Base-by-base conservation (phyloP, 35 echinoderm and acorn worm genomes). In the Apostichopus japonicus region DNA sequence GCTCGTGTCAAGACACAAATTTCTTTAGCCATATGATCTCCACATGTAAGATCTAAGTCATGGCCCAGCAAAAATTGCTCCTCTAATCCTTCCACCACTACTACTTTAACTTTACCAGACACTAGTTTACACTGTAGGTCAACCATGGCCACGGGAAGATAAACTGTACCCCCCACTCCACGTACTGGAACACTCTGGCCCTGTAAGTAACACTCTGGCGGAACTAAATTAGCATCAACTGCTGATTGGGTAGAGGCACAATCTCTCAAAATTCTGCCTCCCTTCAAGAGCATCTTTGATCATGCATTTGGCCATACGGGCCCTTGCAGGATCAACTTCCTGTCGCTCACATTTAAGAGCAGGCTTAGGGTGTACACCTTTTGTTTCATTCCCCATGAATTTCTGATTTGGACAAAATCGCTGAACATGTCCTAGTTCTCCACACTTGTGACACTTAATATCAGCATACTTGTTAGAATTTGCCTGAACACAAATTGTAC, bases 21-120 rank as follows among this genome's bases (percentile, higher is more conserved):
- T 8, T 90, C 88, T 76, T 90, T 77, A 0, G 88, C 51, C 70
- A 90, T 77, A 11, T 54, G 6, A 23, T 90, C 70, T 1, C 88
- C 70, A 76, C 71, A 17, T 15, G 22, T 90, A 11, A 77, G 5
- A 90, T 77, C 88, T 23, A 90, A 90, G 17, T 90, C 88, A 90
- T 90, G 88, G 9, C 88, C 71, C 77, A 90, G 11, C 67, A 90
- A 90, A 56, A 54, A 53, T 55, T 90, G 24, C 19, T 51, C 6
- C 14, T 54, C 65, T 51, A 90, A 76, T 14, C 88, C 88, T 77
- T 90, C 88, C 4, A 90, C 53, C 8, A 77, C 63, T 16, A 55
- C 88, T 54, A 90, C 71, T 77, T 54, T 56, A 5, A 90, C 70
- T 55, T 77, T 90, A 14, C 70, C 88, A 0, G 75, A 79, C 8